Evolutionary conservation across 1,140 invertebrate species (phyloP).

Genomic region (Neuroterus valhalla): DNA sequence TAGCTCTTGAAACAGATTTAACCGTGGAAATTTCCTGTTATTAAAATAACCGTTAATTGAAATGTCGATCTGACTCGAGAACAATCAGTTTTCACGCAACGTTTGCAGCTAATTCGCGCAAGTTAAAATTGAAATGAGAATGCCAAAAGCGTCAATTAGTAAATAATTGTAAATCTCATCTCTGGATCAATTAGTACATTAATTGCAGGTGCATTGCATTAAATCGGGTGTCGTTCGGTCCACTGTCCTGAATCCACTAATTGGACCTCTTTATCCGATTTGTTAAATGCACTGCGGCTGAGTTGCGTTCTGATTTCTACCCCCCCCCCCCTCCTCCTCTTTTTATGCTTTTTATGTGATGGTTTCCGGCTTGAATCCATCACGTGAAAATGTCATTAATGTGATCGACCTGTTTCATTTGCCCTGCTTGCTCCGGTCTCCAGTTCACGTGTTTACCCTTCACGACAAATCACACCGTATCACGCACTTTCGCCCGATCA

Average conservation of each 20-base stretch:
- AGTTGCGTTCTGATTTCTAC: constrained; percentile 29
- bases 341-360: background rate
- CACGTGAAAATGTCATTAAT: constrained; percentile 63
- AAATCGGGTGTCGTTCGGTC: constrained; percentile 17
- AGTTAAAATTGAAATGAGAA: constrained; percentile 1
- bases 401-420: constrained; percentile 44
- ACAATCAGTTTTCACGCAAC: constrained; percentile 19
- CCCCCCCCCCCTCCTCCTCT: too few species aligned
- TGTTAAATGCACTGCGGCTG: constrained; percentile 39
- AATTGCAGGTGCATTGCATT: constrained; percentile 12
- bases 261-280: constrained; percentile 52
- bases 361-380: constrained; percentile 39
- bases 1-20: too few species aligned
- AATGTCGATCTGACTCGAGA: background rate
- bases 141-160: constrained; percentile 20
- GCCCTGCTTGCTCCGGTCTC: constrained; percentile 40
- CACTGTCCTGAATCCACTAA: constrained; percentile 44
- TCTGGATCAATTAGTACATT: constrained; percentile 30
- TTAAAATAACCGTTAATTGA: constrained; percentile 16
- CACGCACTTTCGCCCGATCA: constrained; percentile 41
- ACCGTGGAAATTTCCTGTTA: background rate
- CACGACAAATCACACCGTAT: constrained; percentile 50
- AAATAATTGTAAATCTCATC: constrained; percentile 29
- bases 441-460: constrained; percentile 41
- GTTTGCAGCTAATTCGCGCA: constrained; percentile 18